Evolutionary conservation across 2,888 invertebrate genomes (phyloP).

Genomic region (Lymantria dispar): DNA sequence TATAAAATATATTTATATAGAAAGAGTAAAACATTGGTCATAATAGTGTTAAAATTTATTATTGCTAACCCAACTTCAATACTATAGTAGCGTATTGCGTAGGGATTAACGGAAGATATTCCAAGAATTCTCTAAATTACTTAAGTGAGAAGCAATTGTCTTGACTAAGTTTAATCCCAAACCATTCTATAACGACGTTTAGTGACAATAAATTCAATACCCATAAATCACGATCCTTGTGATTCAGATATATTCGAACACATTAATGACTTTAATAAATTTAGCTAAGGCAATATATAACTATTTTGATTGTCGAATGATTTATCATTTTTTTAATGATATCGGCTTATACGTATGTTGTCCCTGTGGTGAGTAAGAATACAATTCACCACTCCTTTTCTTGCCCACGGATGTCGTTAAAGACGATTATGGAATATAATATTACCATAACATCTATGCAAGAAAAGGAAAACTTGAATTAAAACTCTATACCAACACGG

Average conservation of each 20-base stretch:
- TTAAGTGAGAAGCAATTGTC: slow-evolving; percentile 51
- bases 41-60: slow-evolving; percentile 12
- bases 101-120: slow-evolving; percentile 31
- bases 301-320: too few relatives aligned
- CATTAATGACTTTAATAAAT: not conserved
- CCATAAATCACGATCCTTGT: slow-evolving; percentile 52
- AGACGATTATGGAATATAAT: too few relatives aligned
- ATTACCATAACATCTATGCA: too few relatives aligned
- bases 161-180: slow-evolving; percentile 60
- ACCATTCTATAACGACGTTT: slow-evolving; percentile 54
- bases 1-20: not conserved
- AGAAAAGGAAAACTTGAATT: too few relatives aligned
- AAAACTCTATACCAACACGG: too few relatives aligned
- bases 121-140: slow-evolving; percentile 46
- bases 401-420: too few relatives aligned
- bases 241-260: slow-evolving; percentile 24
- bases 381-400: too few relatives aligned
- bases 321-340: too few relatives aligned
- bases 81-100: slow-evolving; percentile 21
- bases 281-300: not conserved
- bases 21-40: slow-evolving; percentile 5
- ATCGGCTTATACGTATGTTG: too few relatives aligned
- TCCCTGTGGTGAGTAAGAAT: too few relatives aligned
- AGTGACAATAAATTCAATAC: slow-evolving; percentile 69
- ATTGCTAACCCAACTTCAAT: slow-evolving; percentile 21